A percentile compares a stretch with the other conserved stretches of the same genome.
Conservation (phyloP, 2,113 vertebrate species). For the Osmerus eperlanus region DNA sequence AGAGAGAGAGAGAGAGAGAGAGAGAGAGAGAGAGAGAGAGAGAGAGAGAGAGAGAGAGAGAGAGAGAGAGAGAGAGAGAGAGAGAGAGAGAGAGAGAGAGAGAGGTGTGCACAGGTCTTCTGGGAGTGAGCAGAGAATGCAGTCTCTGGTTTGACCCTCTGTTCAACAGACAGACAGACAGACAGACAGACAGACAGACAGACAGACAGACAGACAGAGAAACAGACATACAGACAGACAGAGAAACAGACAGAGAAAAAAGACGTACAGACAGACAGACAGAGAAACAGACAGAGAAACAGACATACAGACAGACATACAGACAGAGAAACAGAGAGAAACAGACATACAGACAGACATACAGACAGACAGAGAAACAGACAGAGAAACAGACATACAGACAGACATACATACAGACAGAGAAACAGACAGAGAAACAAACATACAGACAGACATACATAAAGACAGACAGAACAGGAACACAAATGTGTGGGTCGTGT, state of each 20-base stretch:
- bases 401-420: too few species aligned
- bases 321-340: too few species aligned
- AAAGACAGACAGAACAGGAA: background rate
- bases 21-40: background rate
- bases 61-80: conserved; percentile 10
- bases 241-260: too few species aligned
- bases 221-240: too few species aligned
- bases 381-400: too few species aligned
- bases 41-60: conserved; percentile 28
- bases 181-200: background rate
- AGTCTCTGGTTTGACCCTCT: conserved; percentile 67
- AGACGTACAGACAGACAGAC: too few species aligned
- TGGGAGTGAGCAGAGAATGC: conserved; percentile 74
- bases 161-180: conserved; percentile 45
- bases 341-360: too few species aligned
- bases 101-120: conserved; percentile 66
- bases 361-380: too few species aligned
- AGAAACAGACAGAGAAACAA: background rate
- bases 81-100: conserved; percentile 19
- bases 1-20: background rate
- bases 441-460: too few species aligned
- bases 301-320: too few species aligned
- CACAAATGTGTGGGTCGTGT: conserved; percentile 3
- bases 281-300: too few species aligned
- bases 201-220: background rate